Evolutionary conservation across 2,797 vertebrate species (phyloP), one percentile per base, ranked within the genome.

Genomic region (Malacoraja senta): DNA sequence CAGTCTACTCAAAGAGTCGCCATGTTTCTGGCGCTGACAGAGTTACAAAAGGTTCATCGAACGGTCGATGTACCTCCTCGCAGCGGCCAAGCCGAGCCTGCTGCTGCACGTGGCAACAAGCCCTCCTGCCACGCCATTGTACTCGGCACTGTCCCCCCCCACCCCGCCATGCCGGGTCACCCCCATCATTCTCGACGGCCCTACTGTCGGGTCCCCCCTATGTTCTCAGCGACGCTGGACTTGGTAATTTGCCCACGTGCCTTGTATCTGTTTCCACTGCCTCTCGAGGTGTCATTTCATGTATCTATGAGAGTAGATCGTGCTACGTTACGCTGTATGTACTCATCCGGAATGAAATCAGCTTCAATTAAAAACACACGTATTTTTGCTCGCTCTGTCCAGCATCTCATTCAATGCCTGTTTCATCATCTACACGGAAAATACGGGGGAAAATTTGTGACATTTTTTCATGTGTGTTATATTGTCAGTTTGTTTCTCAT

Each of bases 291-390:
- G 71, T 92, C 74, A 92, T 92, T 72, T 92, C 71, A 53, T 71
- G 72, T 76, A 38, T 72, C 68, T 92, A 74, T 76, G 71, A 58
- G 24, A 92, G 90, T 74, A 71, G 76, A 74, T n/a, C 13, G 29
- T 74, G 38, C 90, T n/a, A 76, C 44, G 1, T 92, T 38, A 92
- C 44, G 53, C 68, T 91, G 90, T 74, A 91, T 91, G 90, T 92
- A 92, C 90, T 92, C 38, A 44, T 26, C 38, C 90, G 76, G 71
- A 74, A 68, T 53, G 68, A 15, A 92, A 26, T 13, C 74, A 91
- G 72, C 90, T 92, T 92, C 90, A 92, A 92, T 92, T 88, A 76
- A 92, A 92, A 74, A 26, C 90, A 53, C 90, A 74, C 76, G 90
- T 92, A 92, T 76, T 92, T 92, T 92, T 92, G 38, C 71, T 92